These are phyloP conservation scores for Amiota minor DNA, from an alignment of 2,888 invertebrate species.

Conservation along the genomic window DNA sequence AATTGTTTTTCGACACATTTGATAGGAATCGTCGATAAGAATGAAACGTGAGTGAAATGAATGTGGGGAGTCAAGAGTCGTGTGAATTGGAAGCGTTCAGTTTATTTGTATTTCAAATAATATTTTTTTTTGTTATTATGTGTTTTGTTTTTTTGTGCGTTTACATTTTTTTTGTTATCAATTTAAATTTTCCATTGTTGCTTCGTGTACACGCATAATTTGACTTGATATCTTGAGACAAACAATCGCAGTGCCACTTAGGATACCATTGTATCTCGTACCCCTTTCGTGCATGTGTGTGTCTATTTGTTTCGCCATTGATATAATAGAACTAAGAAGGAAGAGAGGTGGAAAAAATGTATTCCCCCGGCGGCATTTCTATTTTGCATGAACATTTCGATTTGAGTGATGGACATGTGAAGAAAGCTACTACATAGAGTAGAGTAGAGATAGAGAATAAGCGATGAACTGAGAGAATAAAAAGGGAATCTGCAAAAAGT, in stretches of 20 bases:
- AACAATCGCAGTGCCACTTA: conserved; percentile 23
- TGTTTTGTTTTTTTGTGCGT: background rate
- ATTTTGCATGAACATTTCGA: conserved; percentile 26
- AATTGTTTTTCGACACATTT: background rate
- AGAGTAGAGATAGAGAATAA: no score
- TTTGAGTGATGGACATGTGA: background rate
- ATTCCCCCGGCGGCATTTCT: background rate
- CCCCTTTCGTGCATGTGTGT: conserved; percentile 38
- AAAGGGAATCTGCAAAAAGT: no score
- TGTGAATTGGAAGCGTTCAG: background rate
- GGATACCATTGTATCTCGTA: conserved; percentile 3
- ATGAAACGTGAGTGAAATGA: no score
- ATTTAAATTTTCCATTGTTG: conserved; percentile 23
- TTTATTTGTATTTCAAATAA: conserved; percentile 20
- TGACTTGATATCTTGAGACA: conserved; percentile 60
- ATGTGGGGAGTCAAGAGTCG: no score
- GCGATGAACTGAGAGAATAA: no score
- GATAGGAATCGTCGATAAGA: background rate
- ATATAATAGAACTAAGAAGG: no score
- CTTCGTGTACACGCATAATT: conserved; percentile 55
- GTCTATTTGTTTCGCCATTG: background rate
- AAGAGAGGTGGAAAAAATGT: no score
- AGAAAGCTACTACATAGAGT: background rate
- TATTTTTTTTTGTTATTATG: background rate
- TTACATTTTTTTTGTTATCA: conserved; percentile 20